Conservation (phyloP, 1,140 invertebrate genomes). For the roundworm (Caenorhabditis elegans) region WBcel235 BX284604.4:7690501-7691000, state of each 20-base stretch:
- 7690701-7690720: conserved; percentile 62
- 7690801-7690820: too few species aligned
- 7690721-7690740: conserved; percentile 47
- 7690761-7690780: too few species aligned
- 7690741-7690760: neutral
- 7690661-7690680: conserved; percentile 48
- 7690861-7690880: too few species aligned
- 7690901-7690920: neutral
- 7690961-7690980: neutral
- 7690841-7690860: too few species aligned
- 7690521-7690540: conserved; percentile 60
- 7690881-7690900: too few species aligned
- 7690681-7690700: conserved; percentile 60
- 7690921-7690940: conserved; percentile 3
- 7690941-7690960: conserved; percentile 25
- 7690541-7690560: conserved; percentile 42
- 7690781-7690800: too few species aligned
- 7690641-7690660: conserved; percentile 53
- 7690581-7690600: neutral
- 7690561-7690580: neutral
- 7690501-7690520: conserved; percentile 64
- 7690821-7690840: too few species aligned
- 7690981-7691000: conserved; percentile 21
- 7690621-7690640: conserved; percentile 54
- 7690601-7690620: conserved; percentile 50